Percentiles rank a stretch among this genome's conserved stretches.
Conservation (phyloP, 2,888 invertebrate genomes). For the Spodoptera littoralis region DNA sequence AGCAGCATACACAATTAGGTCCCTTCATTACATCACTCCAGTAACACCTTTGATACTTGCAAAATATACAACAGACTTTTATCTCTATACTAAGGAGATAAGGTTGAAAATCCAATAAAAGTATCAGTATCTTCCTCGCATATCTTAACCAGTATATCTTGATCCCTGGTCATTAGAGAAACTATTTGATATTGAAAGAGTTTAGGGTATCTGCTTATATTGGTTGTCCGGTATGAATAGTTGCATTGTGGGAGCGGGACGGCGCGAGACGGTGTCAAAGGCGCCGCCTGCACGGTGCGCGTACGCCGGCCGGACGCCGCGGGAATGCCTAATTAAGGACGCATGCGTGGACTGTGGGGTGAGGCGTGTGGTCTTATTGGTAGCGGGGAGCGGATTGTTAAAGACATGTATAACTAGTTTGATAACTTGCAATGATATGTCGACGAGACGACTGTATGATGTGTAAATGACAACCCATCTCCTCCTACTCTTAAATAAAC, state of each 20-base stretch:
- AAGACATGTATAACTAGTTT: not conserved
- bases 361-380: conserved; percentile 39
- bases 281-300: conserved; percentile 81
- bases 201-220: conserved; percentile 55
- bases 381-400: conserved; percentile 38
- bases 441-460: too few relatives aligned
- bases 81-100: conserved; percentile 46
- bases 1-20: conserved; percentile 86
- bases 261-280: conserved; percentile 79
- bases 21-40: conserved; percentile 87
- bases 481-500: too few relatives aligned
- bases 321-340: conserved; percentile 88
- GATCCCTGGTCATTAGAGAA: conserved; percentile 64
- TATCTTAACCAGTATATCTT: conserved; percentile 64
- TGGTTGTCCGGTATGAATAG: conserved; percentile 78
- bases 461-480: too few relatives aligned
- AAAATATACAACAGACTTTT: conserved; percentile 33
- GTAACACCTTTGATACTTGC: conserved; percentile 83
- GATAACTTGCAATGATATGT: too few relatives aligned
- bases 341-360: conserved; percentile 83
- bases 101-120: conserved; percentile 43
- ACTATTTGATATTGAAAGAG: conserved; percentile 82
- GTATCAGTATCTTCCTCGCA: conserved; percentile 62
- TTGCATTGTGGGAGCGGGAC: conserved; percentile 84
- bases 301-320: conserved; percentile 84